Evolutionary conservation across 2,113 vertebrate species (phyloP), one percentile per base, ranked within the genome.

Genomic region (Marmota monax): DNA sequence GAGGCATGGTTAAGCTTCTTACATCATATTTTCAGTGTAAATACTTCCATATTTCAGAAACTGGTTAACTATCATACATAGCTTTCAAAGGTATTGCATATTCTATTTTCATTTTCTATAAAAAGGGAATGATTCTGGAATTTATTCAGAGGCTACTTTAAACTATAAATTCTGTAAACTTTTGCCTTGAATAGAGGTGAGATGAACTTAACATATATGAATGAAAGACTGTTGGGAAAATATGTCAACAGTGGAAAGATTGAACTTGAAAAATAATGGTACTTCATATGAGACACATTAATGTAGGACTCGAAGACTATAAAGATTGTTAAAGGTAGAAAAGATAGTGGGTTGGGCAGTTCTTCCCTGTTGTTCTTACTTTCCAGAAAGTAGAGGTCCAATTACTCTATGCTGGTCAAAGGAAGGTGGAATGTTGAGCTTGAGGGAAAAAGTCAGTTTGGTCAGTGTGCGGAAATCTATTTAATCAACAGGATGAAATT

Each of bases 41-140:
- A 92, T 17, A 45, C 3, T 73, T 79, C 29, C 45, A 45, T 48
- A 88, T 92, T 84, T 90, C 58, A 88, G 69, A 92, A 78, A 70
- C 2, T 8, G 7, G 18, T 76, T 86, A 42, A 29, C 37, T 61
- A n/a, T 86, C 9, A 42, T 2, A 82, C 29, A 78, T 76, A 70
- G 27, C 83, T 96, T 80, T 74, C 45, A 82, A 92, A 63, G 45
- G 1, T 42, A 20, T 10, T 83, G 16, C 7, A 34, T 73, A 91
- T 96, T 72, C 23, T 87, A 34, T 84, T 95, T 96, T 34, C 79
- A 22, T 70, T 83, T 88, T 61, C 18, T 82, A 20, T 89, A 29
- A 86, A 94, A 83, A 0, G 22, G 8, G 2, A 25, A 76, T 79
- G 25, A 4, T 51, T 34, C 7, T 22, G 87, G 18, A 65, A 53